Evolutionary conservation across 2,113 vertebrate species (phyloP).

Genomic region (Catagonus wagneri): DNA sequence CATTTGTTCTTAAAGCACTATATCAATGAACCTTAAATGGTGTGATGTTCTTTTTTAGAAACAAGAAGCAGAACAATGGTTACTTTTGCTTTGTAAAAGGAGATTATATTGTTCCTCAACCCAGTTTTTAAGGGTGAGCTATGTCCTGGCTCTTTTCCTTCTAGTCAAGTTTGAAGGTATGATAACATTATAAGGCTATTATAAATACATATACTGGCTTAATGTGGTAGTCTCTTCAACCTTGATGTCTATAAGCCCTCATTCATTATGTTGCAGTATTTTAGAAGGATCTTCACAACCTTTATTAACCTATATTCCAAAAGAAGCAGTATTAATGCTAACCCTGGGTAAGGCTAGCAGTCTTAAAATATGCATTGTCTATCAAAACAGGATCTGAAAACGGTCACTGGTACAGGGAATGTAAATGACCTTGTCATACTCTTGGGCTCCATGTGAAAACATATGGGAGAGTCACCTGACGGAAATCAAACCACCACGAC

Average conservation of each 20-base stretch:
- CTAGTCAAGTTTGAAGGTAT: neutral
- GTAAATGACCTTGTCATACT: neutral
- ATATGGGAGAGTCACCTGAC: neutral
- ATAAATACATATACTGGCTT: neutral
- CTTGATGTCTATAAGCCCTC: neutral
- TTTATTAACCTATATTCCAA: neutral
- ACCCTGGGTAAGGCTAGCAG: neutral
- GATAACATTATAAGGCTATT: neutral
- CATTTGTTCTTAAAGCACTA: constrained; percentile 49
- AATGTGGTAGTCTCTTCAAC: neutral
- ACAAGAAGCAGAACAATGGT: neutral
- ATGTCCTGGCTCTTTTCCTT: neutral
- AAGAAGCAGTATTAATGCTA: neutral
- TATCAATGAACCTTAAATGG: constrained; percentile 29
- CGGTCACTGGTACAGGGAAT: neutral
- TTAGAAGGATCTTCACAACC: neutral
- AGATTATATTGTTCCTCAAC: neutral
- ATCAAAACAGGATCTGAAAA: neutral
- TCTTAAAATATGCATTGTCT: neutral
- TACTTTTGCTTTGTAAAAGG: constrained; percentile 30
- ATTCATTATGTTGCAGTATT: neutral
- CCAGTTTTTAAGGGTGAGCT: neutral
- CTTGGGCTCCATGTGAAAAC: neutral
- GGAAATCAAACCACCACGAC: neutral
- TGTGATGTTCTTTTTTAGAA: neutral